Evolutionary conservation across 2,888 invertebrate genomes (phyloP).

Genomic region (Synergus japonicus): DNA sequence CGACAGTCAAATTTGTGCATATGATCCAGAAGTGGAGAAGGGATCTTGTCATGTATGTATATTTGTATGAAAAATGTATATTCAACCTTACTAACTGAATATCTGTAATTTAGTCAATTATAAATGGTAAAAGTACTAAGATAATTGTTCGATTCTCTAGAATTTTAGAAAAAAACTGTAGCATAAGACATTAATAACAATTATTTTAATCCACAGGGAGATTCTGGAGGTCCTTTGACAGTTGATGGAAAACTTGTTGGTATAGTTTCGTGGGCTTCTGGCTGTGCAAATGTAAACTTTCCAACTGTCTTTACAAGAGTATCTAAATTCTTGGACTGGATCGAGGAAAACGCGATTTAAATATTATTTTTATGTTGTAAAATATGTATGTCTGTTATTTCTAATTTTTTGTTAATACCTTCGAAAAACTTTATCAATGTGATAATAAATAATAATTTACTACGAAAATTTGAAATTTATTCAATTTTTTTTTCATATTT

Average conservation of each 20-base stretch:
- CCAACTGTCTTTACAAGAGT: conserved; percentile 36
- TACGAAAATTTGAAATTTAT: too few relatives aligned
- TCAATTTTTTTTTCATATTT: too few relatives aligned
- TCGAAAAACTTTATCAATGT: too few relatives aligned
- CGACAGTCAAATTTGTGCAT: conserved; percentile 46
- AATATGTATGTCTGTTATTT: too few relatives aligned
- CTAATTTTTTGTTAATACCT: too few relatives aligned
- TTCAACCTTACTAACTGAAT: background rate
- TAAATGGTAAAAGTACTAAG: too few relatives aligned
- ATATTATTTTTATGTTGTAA: background rate
- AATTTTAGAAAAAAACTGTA: background rate
- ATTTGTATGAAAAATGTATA: background rate
- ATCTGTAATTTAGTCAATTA: background rate
- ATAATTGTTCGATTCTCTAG: too few relatives aligned
- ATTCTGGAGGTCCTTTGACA: conserved; percentile 44
- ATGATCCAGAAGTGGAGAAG: conserved; percentile 24
- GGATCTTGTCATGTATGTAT: conserved; percentile 44
- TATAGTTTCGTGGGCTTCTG: conserved; percentile 1
- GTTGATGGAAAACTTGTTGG: conserved; percentile 12
- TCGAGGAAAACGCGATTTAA: conserved; percentile 9
- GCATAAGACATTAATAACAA: background rate
- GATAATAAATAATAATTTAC: too few relatives aligned
- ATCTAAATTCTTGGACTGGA: conserved; percentile 38
- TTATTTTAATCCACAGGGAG: conserved; percentile 10
- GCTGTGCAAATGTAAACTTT: conserved; percentile 25